Conservation (phyloP, 2,113 vertebrate species). For the Elachura formosa region DNA sequence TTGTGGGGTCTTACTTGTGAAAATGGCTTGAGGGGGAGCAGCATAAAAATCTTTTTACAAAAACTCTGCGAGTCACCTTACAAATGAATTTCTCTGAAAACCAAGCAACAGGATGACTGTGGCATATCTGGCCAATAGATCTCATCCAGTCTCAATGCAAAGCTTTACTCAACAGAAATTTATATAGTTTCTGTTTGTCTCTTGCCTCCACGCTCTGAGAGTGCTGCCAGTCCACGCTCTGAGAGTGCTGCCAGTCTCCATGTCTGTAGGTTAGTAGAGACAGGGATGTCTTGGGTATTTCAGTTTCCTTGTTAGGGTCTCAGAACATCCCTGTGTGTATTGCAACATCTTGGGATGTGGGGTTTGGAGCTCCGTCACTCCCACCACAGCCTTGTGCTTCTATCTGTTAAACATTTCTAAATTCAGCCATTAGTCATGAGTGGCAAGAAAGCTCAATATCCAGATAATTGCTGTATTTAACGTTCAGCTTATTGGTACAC, state of each 20-base stretch:
- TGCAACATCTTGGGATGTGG: neutral
- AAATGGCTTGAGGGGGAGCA: neutral
- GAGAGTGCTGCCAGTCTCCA: neutral
- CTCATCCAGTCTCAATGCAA: neutral
- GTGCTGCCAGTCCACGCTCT: neutral
- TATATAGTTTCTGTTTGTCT: neutral
- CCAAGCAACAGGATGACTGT: neutral
- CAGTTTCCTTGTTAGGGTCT: neutral
- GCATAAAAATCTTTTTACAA: neutral
- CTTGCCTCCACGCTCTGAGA: neutral
- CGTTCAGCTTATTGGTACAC: neutral
- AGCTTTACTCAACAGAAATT: neutral
- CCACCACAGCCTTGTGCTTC: neutral
- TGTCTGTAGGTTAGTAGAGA: neutral
- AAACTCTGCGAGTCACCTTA: neutral
- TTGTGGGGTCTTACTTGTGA: neutral
- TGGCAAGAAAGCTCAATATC: neutral
- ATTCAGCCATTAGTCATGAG: neutral
- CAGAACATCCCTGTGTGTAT: neutral
- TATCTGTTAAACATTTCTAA: neutral
- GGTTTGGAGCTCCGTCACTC: neutral
- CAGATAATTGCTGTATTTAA: neutral
- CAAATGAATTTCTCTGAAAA: neutral
- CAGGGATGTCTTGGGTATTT: neutral
- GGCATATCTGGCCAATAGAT: neutral